Evolutionary conservation across 1,140 invertebrate species (phyloP).

Genomic region (Polyergus mexicanus): DNA sequence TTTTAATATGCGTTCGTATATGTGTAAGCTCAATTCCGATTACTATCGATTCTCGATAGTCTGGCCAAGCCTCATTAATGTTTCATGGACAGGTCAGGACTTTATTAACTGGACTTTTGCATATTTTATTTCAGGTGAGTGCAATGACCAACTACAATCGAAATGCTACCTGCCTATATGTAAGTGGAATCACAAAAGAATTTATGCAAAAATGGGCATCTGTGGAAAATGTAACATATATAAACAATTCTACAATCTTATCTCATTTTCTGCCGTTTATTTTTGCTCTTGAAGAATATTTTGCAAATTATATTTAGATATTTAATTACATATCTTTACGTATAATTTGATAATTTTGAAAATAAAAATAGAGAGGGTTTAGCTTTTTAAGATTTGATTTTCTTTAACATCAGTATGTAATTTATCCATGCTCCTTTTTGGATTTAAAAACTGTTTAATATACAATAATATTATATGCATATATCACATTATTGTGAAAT

Average conservation of each 20-base stretch:
- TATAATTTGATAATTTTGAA: background rate
- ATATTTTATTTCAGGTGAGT: slow-evolving; percentile 63
- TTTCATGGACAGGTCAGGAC: slow-evolving; percentile 57
- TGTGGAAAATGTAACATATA: background rate
- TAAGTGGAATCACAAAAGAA: slow-evolving; percentile 44
- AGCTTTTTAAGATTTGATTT: background rate
- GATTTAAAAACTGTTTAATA: background rate
- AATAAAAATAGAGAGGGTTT: background rate
- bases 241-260: background rate
- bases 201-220: background rate
- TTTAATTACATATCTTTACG: background rate
- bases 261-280: background rate
- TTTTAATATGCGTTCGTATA: background rate
- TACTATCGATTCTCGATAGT: slow-evolving; percentile 35
- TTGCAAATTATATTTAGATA: background rate
- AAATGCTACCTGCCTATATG: slow-evolving; percentile 1
- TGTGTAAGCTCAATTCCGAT: slow-evolving; percentile 16
- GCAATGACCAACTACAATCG: slow-evolving; percentile 56
- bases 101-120: slow-evolving; percentile 61
- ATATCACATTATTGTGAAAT: background rate
- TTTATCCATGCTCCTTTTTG: background rate
- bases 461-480: background rate
- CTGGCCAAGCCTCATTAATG: slow-evolving; percentile 43
- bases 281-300: background rate
- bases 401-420: background rate